Base-by-base conservation (phyloP, 2,797 vertebrate genomes). In the Sparidentex hasta region DNA sequence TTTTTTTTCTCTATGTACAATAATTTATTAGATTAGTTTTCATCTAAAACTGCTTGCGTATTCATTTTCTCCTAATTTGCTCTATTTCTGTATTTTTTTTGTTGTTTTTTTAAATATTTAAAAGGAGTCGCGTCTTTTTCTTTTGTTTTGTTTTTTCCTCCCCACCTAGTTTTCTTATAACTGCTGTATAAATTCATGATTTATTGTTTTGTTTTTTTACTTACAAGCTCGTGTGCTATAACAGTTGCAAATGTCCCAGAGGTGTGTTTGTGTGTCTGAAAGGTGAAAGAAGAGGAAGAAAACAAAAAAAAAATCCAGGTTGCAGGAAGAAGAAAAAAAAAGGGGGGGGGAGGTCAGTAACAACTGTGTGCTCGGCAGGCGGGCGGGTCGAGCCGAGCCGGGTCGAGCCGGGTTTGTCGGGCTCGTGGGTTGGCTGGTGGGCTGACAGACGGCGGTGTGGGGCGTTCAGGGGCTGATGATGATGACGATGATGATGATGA, bases 11-110 rank as follows among this genome's bases (percentile, higher is more conserved):
- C 79, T 94, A 92, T 94, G 90, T 98, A 98, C 97, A 98, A 97
- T 98, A 97, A 97, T 96, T 96, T 97, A 97, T 90, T 95, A 95
- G 93, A 90, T 88, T 92, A 96, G 91, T 93, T 92, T 27, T 27
- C 5, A 12, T 75, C 92, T 94, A 94, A 94, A 94, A 96, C 95
- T 87, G 96, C 88, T 89, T 90, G 27, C 27, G 27, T 27, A 80
- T 87, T 88, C 44, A 71, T 94, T 93, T 93, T 27, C 90, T 65
- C 91, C 93, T 92, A 93, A 83, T 84, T 71, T 74, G 51, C 72
- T 74, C 75, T 62, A 73, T 33, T 33, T 7, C 7, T 33, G 33
- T 33, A 33, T 27, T 16, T 63, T 50, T 57, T 11, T 41, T 38
- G 21, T 59, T 55, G 29, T 33, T 33, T 33, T 67, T n/a, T 52